A percentile compares a stretch with the other conserved stretches of the same genome.
Evolutionary conservation across 1,140 invertebrate species (phyloP).

Genomic region (Aethina tumida): DNA sequence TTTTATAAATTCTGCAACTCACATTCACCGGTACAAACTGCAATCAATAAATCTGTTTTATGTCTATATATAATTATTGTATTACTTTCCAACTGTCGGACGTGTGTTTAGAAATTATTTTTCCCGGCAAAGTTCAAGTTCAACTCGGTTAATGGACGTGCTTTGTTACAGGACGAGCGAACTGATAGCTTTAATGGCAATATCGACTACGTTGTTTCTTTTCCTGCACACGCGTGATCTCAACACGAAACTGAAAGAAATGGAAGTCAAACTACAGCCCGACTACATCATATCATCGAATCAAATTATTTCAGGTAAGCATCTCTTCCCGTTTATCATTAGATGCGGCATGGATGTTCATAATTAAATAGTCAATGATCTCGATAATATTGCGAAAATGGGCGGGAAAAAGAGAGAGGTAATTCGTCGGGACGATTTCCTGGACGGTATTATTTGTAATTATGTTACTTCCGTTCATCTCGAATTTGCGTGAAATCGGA

Average conservation of each 20-base stretch:
- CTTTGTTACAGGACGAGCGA: conserved; percentile 56
- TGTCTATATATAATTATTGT: no score
- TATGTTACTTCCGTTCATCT: no score
- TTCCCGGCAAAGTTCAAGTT: no score
- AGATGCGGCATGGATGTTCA: background rate
- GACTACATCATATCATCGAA: conserved; percentile 61
- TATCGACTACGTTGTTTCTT: conserved; percentile 69
- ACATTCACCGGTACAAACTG: no score
- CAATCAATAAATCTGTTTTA: no score
- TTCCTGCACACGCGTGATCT: conserved; percentile 72
- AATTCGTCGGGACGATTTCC: background rate
- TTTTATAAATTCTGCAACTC: no score
- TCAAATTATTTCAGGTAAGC: conserved; percentile 57
- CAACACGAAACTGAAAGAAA: conserved; percentile 62
- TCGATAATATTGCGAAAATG: background rate
- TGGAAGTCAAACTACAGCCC: conserved; percentile 65
- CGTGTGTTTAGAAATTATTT: no score
- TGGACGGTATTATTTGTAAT: conserved; percentile 1
- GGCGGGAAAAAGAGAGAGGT: conserved; percentile 2
- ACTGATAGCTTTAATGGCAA: conserved; percentile 63
- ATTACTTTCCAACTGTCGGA: no score
- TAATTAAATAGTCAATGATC: conserved; percentile 1
- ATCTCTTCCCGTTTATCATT: no score
- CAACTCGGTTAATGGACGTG: conserved; percentile 12
- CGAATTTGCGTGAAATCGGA: no score